Evolutionary conservation across 2,797 vertebrate genomes (phyloP).

Genomic region (Artibeus lituratus): DNA sequence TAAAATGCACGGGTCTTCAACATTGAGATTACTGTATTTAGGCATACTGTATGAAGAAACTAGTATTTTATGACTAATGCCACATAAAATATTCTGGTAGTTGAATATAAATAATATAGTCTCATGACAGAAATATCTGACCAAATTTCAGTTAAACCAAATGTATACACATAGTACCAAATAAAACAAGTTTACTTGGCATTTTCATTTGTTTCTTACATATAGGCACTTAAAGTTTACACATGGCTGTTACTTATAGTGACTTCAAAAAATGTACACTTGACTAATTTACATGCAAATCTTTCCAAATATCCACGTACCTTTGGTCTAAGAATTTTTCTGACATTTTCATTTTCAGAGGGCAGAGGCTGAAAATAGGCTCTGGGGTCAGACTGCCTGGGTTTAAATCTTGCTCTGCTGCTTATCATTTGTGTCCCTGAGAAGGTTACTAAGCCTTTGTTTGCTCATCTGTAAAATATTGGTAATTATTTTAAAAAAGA

Average conservation of each 20-base stretch:
- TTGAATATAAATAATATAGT: neutral
- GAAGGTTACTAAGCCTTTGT: neutral
- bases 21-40: neutral
- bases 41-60: neutral
- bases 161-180: neutral
- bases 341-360: neutral
- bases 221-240: neutral
- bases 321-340: neutral
- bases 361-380: neutral
- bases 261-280: neutral
- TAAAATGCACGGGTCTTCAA: neutral
- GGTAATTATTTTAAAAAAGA: neutral
- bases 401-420: neutral
- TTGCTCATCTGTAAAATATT: neutral
- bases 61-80: neutral
- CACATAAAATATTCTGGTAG: neutral
- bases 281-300: neutral
- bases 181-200: neutral
- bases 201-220: conserved; percentile 17
- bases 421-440: neutral
- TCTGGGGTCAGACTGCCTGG: neutral
- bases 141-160: neutral
- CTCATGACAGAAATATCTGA: neutral
- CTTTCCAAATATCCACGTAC: neutral
- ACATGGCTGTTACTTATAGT: neutral